Evolutionary conservation across 37 sponge, comb jelly and placozoan species (phyloP).

Genomic region (Theonella swinhoei): DNA sequence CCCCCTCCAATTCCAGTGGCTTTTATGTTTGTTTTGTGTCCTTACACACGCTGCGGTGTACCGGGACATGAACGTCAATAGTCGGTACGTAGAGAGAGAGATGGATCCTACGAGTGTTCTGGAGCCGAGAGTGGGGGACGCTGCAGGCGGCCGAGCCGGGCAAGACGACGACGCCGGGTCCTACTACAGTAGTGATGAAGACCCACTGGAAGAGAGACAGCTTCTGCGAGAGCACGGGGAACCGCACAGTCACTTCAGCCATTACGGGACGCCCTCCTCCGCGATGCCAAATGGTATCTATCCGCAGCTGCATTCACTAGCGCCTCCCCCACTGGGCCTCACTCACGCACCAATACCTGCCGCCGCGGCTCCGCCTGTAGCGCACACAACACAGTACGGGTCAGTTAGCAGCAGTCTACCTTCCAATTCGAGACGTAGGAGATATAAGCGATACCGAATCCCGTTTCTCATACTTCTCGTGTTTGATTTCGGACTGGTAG

Average conservation of each 20-base stretch:
- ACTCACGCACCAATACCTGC: background rate
- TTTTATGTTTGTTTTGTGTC: no score
- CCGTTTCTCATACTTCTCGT: constrained; percentile 46
- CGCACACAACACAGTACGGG: constrained; percentile 8
- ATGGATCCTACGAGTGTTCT: no score
- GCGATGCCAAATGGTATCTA: background rate
- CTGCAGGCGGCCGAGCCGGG: no score
- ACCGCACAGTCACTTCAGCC: no score
- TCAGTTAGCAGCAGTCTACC: constrained; percentile 2
- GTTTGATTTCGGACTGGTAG: constrained; percentile 39
- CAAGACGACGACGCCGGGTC: no score
- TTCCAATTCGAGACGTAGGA: background rate
- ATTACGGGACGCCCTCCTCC: background rate
- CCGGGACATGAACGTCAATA: background rate
- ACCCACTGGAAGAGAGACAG: background rate
- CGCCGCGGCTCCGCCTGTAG: background rate
- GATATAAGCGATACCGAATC: constrained; percentile 35
- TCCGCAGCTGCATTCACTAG: background rate
- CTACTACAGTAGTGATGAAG: background rate
- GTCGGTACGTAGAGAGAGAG: background rate
- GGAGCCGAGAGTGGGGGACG: no score
- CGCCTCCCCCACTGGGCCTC: background rate
- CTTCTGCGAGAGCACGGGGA: background rate
- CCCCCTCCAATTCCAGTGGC: no score
- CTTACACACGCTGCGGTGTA: no score